A percentile compares a stretch with the other conserved stretches of the same genome.
Evolutionary conservation across 2,888 invertebrate species (phyloP).

Genomic region (Tholera decimalis): DNA sequence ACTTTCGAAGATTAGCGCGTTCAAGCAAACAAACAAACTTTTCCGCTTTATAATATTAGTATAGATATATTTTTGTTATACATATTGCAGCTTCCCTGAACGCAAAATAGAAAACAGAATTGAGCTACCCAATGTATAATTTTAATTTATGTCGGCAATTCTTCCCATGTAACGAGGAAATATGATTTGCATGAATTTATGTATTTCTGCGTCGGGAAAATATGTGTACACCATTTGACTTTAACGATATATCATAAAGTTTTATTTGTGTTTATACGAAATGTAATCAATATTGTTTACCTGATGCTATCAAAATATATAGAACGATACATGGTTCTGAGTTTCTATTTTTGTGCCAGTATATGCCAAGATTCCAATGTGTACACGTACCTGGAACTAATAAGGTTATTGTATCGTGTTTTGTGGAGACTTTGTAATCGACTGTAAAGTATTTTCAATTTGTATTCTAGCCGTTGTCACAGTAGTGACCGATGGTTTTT

Average conservation of each 20-base stretch:
- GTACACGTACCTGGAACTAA: conserved; percentile 2
- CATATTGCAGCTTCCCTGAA: conserved; percentile 1
- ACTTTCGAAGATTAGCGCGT: too few species aligned
- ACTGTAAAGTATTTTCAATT: conserved; percentile 89
- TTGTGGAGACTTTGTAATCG: conserved; percentile 83
- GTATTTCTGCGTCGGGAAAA: conserved; percentile 60
- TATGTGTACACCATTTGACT: conserved; percentile 63
- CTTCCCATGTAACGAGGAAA: conserved; percentile 56
- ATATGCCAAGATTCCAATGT: not conserved
- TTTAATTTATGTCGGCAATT: conserved; percentile 60
- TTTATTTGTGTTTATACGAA: conserved; percentile 65
- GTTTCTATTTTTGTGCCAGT: conserved; percentile 8
- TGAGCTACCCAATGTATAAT: conserved; percentile 39
- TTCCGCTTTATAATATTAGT: too few species aligned
- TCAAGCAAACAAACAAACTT: too few species aligned
- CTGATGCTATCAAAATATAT: conserved; percentile 29
- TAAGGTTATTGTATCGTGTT: conserved; percentile 39
- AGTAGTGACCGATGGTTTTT: conserved; percentile 90
- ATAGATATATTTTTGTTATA: not conserved
- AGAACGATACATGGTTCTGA: conserved; percentile 2
- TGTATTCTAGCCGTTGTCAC: conserved; percentile 90
- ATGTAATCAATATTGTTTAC: conserved; percentile 59
- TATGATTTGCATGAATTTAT: conserved; percentile 65
- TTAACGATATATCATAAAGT: conserved; percentile 72
- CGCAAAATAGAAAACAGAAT: conserved; percentile 31